Evolutionary conservation across 2,888 invertebrate genomes (phyloP).

Genomic region (Rhynchonema sp.): DNA sequence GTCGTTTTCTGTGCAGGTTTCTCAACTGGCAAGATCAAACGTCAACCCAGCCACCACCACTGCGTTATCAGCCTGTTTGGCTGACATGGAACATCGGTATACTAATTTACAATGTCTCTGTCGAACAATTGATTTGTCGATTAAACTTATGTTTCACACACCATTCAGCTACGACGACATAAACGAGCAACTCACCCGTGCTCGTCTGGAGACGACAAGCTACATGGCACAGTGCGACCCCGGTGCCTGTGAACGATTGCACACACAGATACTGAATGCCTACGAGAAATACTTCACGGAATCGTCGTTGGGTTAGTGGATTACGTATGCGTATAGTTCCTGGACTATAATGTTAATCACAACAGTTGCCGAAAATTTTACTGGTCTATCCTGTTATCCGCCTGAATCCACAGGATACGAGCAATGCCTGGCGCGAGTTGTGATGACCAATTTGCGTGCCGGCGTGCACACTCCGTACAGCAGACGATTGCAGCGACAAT

Average conservation of each 20-base stretch:
- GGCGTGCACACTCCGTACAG: neutral
- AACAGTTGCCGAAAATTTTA: neutral
- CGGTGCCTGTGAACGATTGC: neutral
- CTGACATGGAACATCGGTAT: no score
- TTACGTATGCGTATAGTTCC: neutral
- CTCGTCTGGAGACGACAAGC: neutral
- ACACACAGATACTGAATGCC: neutral
- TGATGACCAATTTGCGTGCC: neutral
- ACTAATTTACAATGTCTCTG: no score
- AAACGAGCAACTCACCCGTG: neutral
- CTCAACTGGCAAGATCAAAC: no score
- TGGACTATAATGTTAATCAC: neutral
- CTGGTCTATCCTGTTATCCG: no score
- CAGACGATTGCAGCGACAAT: neutral
- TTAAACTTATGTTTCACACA: no score
- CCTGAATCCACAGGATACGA: no score
- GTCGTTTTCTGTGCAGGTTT: no score
- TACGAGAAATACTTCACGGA: neutral
- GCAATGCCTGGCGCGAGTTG: neutral
- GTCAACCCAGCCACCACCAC: no score
- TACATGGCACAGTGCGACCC: neutral
- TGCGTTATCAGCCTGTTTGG: no score
- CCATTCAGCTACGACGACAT: neutral
- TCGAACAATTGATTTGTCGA: no score
- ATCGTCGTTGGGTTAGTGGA: neutral